Percentiles rank a stretch among this genome's conserved stretches.
Conservation (phyloP, 1,140 invertebrate genomes). For the Drosophila kanapiae region DNA sequence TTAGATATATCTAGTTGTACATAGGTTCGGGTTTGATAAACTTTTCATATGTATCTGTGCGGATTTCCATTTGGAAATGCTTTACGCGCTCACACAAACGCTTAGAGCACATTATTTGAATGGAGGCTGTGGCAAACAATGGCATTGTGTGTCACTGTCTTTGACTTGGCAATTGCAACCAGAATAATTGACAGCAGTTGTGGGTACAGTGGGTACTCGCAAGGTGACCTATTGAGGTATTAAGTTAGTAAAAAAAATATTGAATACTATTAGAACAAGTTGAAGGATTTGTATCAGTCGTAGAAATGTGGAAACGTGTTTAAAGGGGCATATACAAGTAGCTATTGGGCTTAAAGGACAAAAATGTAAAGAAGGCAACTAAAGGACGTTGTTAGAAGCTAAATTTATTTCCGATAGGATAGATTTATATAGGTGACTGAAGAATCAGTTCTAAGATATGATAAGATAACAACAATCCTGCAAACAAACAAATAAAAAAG, state of each 20-base stretch:
- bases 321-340: too few relatives aligned
- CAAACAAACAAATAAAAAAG: too few relatives aligned
- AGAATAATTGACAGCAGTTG: conserved; percentile 52
- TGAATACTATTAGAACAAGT: too few relatives aligned
- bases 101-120: conserved; percentile 63
- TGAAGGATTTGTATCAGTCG: too few relatives aligned
- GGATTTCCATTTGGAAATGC: conserved; percentile 34
- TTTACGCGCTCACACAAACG: conserved; percentile 50
- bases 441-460: too few relatives aligned
- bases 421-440: too few relatives aligned
- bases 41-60: background rate
- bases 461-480: too few relatives aligned
- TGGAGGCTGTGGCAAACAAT: conserved; percentile 40
- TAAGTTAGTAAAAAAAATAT: background rate
- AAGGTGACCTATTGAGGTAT: background rate
- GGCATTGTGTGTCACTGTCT: conserved; percentile 19
- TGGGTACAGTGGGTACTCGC: conserved; percentile 23
- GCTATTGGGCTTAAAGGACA: too few relatives aligned
- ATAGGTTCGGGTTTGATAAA: conserved; percentile 8
- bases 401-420: too few relatives aligned
- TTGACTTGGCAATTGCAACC: conserved; percentile 37
- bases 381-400: too few relatives aligned
- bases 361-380: too few relatives aligned
- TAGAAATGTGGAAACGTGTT: too few relatives aligned
- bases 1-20: background rate